Percentiles rank a stretch among this genome's conserved stretches.
phyloP scores from a whole-genome alignment of 2,888 invertebrate species.

The Megamerina dolium region DNA sequence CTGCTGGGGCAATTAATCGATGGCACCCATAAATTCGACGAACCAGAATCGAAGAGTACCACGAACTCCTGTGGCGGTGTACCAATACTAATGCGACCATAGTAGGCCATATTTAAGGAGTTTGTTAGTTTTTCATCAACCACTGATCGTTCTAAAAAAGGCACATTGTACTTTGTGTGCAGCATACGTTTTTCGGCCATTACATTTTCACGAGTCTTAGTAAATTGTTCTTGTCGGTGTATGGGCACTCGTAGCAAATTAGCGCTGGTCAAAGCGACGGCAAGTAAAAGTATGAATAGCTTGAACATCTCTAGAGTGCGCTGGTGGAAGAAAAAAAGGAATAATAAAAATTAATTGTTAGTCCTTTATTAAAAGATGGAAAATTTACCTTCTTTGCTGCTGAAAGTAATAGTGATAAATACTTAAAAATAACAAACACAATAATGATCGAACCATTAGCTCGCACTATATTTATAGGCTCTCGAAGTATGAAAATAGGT shows the following conservation, averaged over 20 bases:
- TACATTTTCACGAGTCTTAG: slow-evolving; percentile 14
- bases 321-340: too few relatives aligned
- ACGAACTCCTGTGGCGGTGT: slow-evolving; percentile 84
- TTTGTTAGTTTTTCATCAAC: slow-evolving; percentile 20
- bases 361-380: too few relatives aligned
- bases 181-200: slow-evolving; percentile 19
- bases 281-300: slow-evolving; percentile 10
- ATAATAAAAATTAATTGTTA: too few relatives aligned
- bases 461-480: too few relatives aligned
- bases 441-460: too few relatives aligned
- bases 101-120: slow-evolving; percentile 27
- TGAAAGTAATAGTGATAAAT: too few relatives aligned
- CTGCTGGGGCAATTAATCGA: slow-evolving; percentile 87
- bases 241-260: slow-evolving; percentile 18
- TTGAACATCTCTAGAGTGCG: slow-evolving; percentile 20
- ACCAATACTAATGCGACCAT: slow-evolving; percentile 67
- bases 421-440: too few relatives aligned
- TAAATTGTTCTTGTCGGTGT: slow-evolving; percentile 18
- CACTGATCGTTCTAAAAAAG: background rate
- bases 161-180: slow-evolving; percentile 17
- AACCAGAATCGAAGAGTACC: slow-evolving; percentile 83
- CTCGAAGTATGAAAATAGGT: too few relatives aligned
- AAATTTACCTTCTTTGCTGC: too few relatives aligned
- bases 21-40: slow-evolving; percentile 97
- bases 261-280: slow-evolving; percentile 16